Evolutionary conservation across 2,888 invertebrate species (phyloP), one percentile per base, ranked within the genome.

Genomic region (Chloroclysta siterata): DNA sequence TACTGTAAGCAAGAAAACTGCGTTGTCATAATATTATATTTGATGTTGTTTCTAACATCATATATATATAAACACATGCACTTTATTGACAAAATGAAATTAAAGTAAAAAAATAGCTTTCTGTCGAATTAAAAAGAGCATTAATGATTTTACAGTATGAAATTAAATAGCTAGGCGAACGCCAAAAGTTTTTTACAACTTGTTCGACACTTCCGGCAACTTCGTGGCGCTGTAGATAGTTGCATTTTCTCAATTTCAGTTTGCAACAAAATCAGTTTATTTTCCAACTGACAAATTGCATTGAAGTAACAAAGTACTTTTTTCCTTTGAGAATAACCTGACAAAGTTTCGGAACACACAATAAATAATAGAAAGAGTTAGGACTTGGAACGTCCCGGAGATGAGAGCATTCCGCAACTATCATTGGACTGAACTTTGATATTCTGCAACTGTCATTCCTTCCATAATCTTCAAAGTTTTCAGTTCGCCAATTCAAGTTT

Each of bases 251-350:
- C 89, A 87, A 88, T 89, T 89, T 88, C 85, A 89, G 88, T 89
- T 90, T 84, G 83, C 86, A 90, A 90, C 88, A 89, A 90, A 88
- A 89, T 89, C 87, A 85, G 87, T 89, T 89, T 89, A 90, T 89
- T 87, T 85, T 84, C 84, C 79, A 79, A 83, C 84, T 88, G 86
- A 89, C 83, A 89, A 89, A 90, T 90, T 89, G 87, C 82, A 85
- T 84, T 84, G 82, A 81, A 85, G 82, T 82, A 87, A 89, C 85
- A 85, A 87, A 85, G 83, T 82, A 83, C 81, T 82, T 82, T 84
- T 84, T 86, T 84, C 84, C 83, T 84, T 85, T 82, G 83, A 81
- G 77, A 82, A 82, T 80, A 85, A 82, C 80, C 79, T 83, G 78
- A 80, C 81, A 80, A 84, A 86, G 79, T 83, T 84, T 79, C 68